Conservation (phyloP, 2,888 invertebrate species). For the Sisyra terminalis region DNA sequence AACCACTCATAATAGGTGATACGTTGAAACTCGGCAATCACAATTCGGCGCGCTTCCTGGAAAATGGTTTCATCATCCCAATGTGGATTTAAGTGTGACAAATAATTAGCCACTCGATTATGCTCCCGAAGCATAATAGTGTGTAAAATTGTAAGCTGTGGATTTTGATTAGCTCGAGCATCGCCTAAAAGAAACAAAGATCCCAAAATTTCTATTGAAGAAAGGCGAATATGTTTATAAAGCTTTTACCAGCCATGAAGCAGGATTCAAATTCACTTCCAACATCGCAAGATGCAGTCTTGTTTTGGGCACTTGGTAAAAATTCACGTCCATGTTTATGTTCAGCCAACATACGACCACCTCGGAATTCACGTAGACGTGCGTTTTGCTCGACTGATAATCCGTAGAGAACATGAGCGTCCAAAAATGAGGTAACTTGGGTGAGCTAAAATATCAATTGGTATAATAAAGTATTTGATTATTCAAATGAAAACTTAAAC, state of each 20-base stretch:
- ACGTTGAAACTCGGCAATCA: conserved; percentile 51
- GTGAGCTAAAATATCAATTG: conserved; percentile 34
- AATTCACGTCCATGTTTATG: conserved; percentile 48
- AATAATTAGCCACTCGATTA: conserved; percentile 46
- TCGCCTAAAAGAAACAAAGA: too few relatives aligned
- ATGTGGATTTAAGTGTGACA: conserved; percentile 49
- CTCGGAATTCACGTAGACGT: conserved; percentile 45
- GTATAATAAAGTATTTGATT: too few relatives aligned
- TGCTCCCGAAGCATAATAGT: conserved; percentile 53
- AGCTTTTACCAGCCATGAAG: conserved; percentile 47
- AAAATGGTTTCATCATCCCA: conserved; percentile 58
- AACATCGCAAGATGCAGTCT: conserved; percentile 47
- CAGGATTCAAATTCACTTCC: conserved; percentile 50
- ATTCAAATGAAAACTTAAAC: too few relatives aligned
- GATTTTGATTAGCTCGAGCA: conserved; percentile 50
- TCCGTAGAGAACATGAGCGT: conserved; percentile 68
- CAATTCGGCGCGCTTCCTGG: conserved; percentile 55
- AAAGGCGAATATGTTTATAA: too few relatives aligned
- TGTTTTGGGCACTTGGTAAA: conserved; percentile 52
- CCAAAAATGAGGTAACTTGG: conserved; percentile 54
- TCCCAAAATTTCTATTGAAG: too few relatives aligned
- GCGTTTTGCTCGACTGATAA: conserved; percentile 46
- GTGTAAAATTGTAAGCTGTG: conserved; percentile 52
- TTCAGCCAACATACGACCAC: conserved; percentile 49
- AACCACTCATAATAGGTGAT: conserved; percentile 65